Percentiles rank a stretch among this genome's conserved stretches.
These are phyloP conservation scores for Loris lydekkerianus DNA, from an alignment of 2,797 vertebrate species.

Conservation along the genomic window DNA sequence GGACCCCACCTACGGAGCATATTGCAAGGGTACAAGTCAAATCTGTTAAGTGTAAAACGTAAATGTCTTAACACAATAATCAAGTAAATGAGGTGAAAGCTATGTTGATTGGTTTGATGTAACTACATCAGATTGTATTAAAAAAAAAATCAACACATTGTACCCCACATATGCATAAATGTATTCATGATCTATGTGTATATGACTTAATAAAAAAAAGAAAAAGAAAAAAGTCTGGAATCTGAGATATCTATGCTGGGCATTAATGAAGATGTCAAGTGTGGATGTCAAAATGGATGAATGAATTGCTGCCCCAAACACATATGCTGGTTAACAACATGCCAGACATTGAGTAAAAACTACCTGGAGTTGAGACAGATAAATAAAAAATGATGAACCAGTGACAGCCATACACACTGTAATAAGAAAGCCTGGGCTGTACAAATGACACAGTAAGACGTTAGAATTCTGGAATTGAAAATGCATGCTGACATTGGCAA, in stretches of 20 bases:
- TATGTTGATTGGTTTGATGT: too few species aligned
- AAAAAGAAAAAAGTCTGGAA: not conserved
- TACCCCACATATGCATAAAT: too few species aligned
- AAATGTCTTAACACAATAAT: too few species aligned
- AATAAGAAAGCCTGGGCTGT: slow-evolving; percentile 73
- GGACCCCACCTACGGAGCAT: too few species aligned
- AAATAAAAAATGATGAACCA: slow-evolving; percentile 81
- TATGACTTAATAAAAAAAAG: too few species aligned
- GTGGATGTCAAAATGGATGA: slow-evolving; percentile 81
- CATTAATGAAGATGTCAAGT: slow-evolving; percentile 84
- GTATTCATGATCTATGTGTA: too few species aligned
- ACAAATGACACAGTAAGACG: slow-evolving; percentile 67
- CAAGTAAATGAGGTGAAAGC: too few species aligned
- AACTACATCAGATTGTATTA: too few species aligned
- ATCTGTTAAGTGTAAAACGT: too few species aligned
- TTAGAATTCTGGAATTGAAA: slow-evolving; percentile 18
- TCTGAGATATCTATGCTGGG: slow-evolving; percentile 65
- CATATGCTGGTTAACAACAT: slow-evolving; percentile 81
- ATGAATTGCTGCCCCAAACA: slow-evolving; percentile 77
- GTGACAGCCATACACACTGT: slow-evolving; percentile 79
- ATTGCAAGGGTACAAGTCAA: too few species aligned
- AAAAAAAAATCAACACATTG: too few species aligned
- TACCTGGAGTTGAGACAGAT: slow-evolving; percentile 78
- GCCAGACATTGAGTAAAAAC: slow-evolving; percentile 79
- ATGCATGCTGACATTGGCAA: slow-evolving; percentile 40